These are phyloP conservation scores for Atractosteus spatula DNA, from an alignment of 2,113 vertebrate species.

Conservation along the genomic window DNA sequence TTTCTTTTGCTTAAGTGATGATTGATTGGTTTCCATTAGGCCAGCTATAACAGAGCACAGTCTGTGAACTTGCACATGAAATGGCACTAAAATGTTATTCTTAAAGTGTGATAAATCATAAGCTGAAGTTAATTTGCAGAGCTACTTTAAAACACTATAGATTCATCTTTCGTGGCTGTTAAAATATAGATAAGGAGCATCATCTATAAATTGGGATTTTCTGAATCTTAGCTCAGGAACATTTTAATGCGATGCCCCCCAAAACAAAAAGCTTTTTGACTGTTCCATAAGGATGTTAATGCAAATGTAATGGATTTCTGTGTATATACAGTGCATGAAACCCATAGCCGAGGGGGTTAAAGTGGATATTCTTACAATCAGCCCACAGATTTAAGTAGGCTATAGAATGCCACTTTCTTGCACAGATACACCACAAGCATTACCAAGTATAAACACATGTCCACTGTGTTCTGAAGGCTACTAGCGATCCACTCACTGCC, in stretches of 20 bases:
- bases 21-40: constrained; percentile 73
- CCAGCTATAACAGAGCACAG: constrained; percentile 50
- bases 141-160: constrained; percentile 65
- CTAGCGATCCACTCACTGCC: constrained; percentile 25
- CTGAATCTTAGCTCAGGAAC: constrained; percentile 30
- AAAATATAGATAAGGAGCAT: constrained; percentile 65
- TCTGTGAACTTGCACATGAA: constrained; percentile 66
- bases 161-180: constrained; percentile 56
- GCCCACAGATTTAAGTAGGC: constrained; percentile 45
- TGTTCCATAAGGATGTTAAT: not conserved
- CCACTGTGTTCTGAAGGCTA: constrained; percentile 43
- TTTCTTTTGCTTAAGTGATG: constrained; percentile 67
- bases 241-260: constrained; percentile 21
- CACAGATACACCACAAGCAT: constrained; percentile 38
- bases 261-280: constrained; percentile 6
- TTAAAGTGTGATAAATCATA: constrained; percentile 64
- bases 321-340: constrained; percentile 32
- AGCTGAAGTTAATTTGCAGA: constrained; percentile 50
- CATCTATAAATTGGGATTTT: constrained; percentile 28
- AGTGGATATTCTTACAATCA: constrained; percentile 44
- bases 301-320: constrained; percentile 18
- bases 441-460: constrained; percentile 62
- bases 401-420: constrained; percentile 37
- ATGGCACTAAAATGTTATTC: constrained; percentile 67
- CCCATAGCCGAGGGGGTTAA: constrained; percentile 28